A percentile compares a stretch with the other conserved stretches of the same genome.
Conservation (phyloP, 2,113 vertebrate genomes). For the Pollimyrus isidori region DNA sequence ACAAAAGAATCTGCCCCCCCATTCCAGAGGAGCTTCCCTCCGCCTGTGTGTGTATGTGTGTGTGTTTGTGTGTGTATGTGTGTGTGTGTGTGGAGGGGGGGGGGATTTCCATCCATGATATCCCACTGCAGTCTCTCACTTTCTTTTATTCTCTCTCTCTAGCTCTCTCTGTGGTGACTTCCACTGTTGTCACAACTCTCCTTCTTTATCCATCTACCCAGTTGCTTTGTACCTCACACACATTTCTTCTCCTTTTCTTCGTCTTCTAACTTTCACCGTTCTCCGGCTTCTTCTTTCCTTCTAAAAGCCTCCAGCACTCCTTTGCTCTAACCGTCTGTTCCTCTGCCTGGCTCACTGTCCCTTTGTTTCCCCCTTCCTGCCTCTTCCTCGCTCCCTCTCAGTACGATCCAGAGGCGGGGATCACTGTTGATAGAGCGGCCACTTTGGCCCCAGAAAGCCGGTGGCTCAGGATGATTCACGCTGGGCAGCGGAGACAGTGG, state of each 20-base stretch:
- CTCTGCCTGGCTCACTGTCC: neutral
- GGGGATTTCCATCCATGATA: neutral
- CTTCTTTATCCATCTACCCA: conserved; percentile 34
- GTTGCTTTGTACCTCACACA: conserved; percentile 15
- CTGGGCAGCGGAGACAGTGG: conserved; percentile 17
- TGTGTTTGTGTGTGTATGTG: no score
- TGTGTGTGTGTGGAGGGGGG: no score
- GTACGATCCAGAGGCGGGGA: conserved; percentile 21
- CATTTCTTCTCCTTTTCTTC: neutral
- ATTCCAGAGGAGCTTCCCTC: conserved; percentile 26
- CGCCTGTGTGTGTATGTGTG: neutral
- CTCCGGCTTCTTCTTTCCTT: neutral
- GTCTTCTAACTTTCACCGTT: neutral
- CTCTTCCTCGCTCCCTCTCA: neutral
- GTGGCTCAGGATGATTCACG: conserved; percentile 17
- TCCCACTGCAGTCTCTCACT: neutral
- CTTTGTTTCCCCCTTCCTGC: neutral
- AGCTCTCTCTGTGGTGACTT: neutral
- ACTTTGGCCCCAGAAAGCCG: neutral
- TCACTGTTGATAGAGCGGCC: conserved; percentile 19
- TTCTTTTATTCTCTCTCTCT: neutral
- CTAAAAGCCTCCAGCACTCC: neutral
- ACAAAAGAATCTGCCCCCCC: conserved; percentile 54
- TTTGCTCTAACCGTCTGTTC: neutral
- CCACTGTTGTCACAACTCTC: conserved; percentile 26